phyloP scores from a whole-genome alignment of 2,113 vertebrate genomes.

The Ranitomeya variabilis region DNA sequence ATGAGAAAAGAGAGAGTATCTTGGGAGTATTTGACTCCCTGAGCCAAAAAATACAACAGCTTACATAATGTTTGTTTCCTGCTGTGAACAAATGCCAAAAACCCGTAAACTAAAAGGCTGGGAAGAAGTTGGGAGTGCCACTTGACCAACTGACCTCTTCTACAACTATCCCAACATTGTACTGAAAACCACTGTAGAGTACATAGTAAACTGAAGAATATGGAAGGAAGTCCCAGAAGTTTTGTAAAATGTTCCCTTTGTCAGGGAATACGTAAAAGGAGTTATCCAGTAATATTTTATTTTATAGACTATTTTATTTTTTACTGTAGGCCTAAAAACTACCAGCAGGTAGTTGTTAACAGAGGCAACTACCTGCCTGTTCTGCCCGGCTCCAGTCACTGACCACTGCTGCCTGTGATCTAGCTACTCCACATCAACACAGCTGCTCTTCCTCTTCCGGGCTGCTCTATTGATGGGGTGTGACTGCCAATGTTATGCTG shows the following conservation, averaged over 20 bases:
- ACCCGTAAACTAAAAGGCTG: constrained; percentile 25
- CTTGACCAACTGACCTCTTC: constrained; percentile 36
- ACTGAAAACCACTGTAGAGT: neutral
- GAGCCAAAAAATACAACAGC: constrained; percentile 49
- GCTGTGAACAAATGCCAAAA: constrained; percentile 52
- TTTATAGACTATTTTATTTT: too few species aligned
- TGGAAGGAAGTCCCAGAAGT: neutral
- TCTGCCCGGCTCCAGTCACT: too few species aligned
- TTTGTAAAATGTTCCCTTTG: neutral
- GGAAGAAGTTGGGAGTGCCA: constrained; percentile 29
- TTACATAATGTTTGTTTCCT: constrained; percentile 69
- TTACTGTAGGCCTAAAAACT: too few species aligned
- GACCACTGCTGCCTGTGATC: too few species aligned
- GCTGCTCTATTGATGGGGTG: too few species aligned
- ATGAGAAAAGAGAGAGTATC: constrained; percentile 46
- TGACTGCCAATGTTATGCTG: too few species aligned
- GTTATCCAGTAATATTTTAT: too few species aligned
- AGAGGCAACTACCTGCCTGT: too few species aligned
- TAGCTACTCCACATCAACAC: too few species aligned
- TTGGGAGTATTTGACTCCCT: constrained; percentile 58
- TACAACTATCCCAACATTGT: constrained; percentile 5
- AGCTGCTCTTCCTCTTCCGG: too few species aligned
- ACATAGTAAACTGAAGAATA: neutral
- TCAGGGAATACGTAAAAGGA: neutral
- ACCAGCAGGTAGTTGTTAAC: too few species aligned